Evolutionary conservation across 2,888 invertebrate species (phyloP).

Genomic region (Drosophila maculinotata): DNA sequence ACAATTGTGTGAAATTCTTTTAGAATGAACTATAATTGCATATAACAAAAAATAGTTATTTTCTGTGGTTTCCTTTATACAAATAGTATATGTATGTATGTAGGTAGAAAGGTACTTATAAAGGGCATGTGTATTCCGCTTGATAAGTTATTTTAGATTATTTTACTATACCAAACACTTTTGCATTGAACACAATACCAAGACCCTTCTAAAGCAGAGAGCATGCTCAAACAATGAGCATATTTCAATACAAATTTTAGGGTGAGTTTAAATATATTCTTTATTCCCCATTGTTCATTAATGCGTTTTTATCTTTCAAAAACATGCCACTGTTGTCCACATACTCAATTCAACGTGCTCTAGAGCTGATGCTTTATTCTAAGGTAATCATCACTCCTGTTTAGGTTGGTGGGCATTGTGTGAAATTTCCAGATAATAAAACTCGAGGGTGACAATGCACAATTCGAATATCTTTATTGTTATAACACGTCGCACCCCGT

Average conservation of each 20-base stretch:
- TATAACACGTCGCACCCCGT: slow-evolving; percentile 78
- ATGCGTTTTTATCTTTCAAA: slow-evolving; percentile 78
- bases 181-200: slow-evolving; percentile 56
- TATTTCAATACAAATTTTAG: slow-evolving; percentile 63
- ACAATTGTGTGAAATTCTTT: slow-evolving; percentile 22
- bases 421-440: slow-evolving; percentile 64
- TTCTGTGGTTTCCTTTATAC: slow-evolving; percentile 35
- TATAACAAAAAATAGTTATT: slow-evolving; percentile 11
- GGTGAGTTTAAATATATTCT: slow-evolving; percentile 77
- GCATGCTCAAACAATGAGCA: slow-evolving; percentile 79
- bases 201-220: slow-evolving; percentile 61
- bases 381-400: slow-evolving; percentile 69
- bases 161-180: slow-evolving; percentile 55
- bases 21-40: slow-evolving; percentile 20
- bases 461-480: slow-evolving; percentile 81
- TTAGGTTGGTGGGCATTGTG: slow-evolving; percentile 67
- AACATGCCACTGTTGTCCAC: slow-evolving; percentile 72
- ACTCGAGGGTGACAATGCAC: slow-evolving; percentile 77
- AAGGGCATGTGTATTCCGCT: slow-evolving; percentile 51
- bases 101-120: slow-evolving; percentile 47
- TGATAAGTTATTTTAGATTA: slow-evolving; percentile 55
- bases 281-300: slow-evolving; percentile 67
- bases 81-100: slow-evolving; percentile 25
- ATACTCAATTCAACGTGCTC: slow-evolving; percentile 43
- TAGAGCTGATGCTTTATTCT: slow-evolving; percentile 72